Base-by-base conservation (phyloP, 2,888 invertebrate species). In the Crioceris asparagi region DNA sequence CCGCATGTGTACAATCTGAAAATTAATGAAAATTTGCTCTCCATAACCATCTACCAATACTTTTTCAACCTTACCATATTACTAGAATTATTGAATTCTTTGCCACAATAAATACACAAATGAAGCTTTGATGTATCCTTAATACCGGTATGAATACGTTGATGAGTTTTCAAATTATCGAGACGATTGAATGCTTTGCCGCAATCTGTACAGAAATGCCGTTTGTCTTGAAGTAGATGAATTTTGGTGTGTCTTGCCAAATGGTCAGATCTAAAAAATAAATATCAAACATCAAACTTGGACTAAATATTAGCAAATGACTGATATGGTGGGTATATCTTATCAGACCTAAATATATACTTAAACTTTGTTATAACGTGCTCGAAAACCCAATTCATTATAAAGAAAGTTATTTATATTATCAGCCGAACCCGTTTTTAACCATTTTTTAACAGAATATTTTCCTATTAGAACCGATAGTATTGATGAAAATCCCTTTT, bases 171-270 rank as follows among this genome's bases (percentile, higher is more conserved):
- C 35, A 64, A 44, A 43, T 64, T 64, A 44, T 65, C 64, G 37
- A 63, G 68, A 62, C 73, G 65, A 48, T 67, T 68, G 53, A 80
- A 81, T 4, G 70, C 68, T 56, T 75, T 76, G 18, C 71, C 72
- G 51, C 81, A 81, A 4, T 71, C 71, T 18, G 71, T 69, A 55
- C 80, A 81, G 31, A 72, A 68, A 46, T 66, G 65, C 17, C 64
- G 46, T 41, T 66, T 66, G 39, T 65, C 65, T 45, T 64, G 62
- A 36, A 62, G 53, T 27, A 66, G 45, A 55, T 80, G 79, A n/a
- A 72, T 64, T 49, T 74, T 75, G 15, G 71, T 69, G 57, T 81
- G 81, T 34, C 76, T 70, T 1, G 73, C 72, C 7, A 81, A 64
- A 50, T 75, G 70, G 46, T 78, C 79, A 33, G 74, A 72, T 59